Base-by-base conservation (phyloP, 1,140 invertebrate genomes). In the Batillaria attramentaria region DNA sequence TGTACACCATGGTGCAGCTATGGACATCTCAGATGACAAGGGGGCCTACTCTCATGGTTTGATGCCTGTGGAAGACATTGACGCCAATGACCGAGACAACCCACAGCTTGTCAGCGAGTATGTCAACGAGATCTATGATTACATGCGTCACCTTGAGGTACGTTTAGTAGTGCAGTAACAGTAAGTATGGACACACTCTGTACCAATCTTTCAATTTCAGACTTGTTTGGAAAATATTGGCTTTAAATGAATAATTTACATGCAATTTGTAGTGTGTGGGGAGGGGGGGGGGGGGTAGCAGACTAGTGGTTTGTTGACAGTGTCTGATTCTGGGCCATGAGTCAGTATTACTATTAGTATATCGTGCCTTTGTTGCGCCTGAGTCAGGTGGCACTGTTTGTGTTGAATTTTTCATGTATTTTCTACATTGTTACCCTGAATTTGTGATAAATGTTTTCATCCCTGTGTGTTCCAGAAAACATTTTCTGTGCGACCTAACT, bases 101-200 rank as follows among this genome's bases (percentile, higher is more conserved):
- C 95, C 95, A 8, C 93, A 95, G 85, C 92, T 97, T 80, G 94
- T 96, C 87, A 93, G 94, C 39, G 93, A 95, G 81, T 97, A 97
- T 88, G 94, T 95, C 68, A 95, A 95, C 81, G 95, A 97, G 81
- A 97, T 98, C 87, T 97, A 96, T 86, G 88, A 91, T 20, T 97
- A 97, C 89, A 91, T 97, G 85, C 93, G 93, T 83, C 87, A 92
- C 35, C 88, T 97, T 74, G 96, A 97, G 91, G 91, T 95, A 91
- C 89, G 87, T 72, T 35, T 28, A 24, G 1, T n/a, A 28, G 60
- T n/a, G n/a, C n/a, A n/a, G n/a, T n/a, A n/a, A n/a, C n/a, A n/a
- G n/a, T n/a, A n/a, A n/a, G n/a, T n/a, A n/a, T n/a, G n/a, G n/a
- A n/a, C n/a, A n/a, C n/a, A n/a, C n/a, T n/a, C n/a, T n/a, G n/a